Conservation (phyloP, 2,888 invertebrate species). For the Gastracanthus pulcherrimus region DNA sequence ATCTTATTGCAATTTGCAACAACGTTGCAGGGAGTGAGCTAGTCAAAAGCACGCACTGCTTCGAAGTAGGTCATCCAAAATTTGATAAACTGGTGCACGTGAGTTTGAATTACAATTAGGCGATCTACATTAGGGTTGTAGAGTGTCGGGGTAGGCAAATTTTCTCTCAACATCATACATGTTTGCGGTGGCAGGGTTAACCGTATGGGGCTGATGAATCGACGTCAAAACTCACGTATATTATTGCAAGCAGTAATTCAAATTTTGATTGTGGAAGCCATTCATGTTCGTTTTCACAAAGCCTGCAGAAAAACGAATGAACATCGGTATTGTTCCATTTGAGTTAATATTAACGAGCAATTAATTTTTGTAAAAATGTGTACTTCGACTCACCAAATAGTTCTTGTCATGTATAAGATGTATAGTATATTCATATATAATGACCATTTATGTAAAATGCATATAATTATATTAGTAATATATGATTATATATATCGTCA, state of each 20-base stretch:
- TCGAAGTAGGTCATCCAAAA: background rate
- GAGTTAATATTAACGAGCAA: no score
- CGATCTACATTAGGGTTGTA: background rate
- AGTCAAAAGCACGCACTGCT: background rate
- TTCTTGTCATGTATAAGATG: no score
- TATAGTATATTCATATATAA: no score
- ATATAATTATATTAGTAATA: no score
- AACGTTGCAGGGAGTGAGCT: background rate
- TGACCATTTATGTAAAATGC: no score
- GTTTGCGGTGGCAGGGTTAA: background rate
- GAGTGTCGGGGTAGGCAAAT: background rate
- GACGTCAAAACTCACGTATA: background rate
- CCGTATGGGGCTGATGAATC: background rate
- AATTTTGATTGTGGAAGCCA: background rate
- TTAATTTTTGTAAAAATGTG: no score
- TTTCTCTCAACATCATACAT: background rate
- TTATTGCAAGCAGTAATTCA: background rate
- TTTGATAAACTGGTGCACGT: slow-evolving; percentile 1
- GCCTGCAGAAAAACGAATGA: background rate
- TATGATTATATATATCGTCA: no score
- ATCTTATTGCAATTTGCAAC: no score
- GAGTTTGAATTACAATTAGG: slow-evolving; percentile 30
- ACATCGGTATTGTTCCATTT: background rate
- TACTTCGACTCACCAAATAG: no score
- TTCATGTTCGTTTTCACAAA: background rate